Conservation (phyloP, 2,797 vertebrate genomes). For the Triplophysa yarkandensis region DNA sequence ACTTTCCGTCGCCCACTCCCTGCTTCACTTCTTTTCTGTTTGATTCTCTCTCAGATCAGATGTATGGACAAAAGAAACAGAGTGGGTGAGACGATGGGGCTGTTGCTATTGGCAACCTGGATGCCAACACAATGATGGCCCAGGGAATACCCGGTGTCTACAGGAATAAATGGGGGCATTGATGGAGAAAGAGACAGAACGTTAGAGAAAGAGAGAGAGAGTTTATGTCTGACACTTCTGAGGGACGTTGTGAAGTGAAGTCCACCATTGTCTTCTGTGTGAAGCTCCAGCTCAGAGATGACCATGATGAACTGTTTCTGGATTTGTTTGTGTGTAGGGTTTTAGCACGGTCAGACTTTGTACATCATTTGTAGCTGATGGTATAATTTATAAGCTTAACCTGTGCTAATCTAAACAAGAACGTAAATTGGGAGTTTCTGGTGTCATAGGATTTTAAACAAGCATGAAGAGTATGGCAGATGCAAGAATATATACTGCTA, state of each 20-base stretch:
- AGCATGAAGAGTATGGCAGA: background rate
- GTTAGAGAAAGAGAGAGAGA: conserved; percentile 38
- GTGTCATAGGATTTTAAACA: conserved; percentile 2
- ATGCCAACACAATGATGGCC: conserved; percentile 72
- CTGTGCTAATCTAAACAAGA: background rate
- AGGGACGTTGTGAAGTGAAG: conserved; percentile 43
- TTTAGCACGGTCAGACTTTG: background rate
- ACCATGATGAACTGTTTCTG: conserved; percentile 20
- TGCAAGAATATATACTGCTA: conserved; percentile 13
- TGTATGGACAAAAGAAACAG: conserved; percentile 64
- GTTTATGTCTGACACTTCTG: conserved; percentile 57
- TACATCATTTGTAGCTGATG: background rate
- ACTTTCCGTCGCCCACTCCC: conserved; percentile 62
- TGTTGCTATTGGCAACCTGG: conserved; percentile 70
- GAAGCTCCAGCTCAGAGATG: conserved; percentile 1
- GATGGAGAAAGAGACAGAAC: conserved; percentile 63
- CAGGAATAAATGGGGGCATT: conserved; percentile 72
- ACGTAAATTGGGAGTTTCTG: background rate
- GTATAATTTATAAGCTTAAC: background rate
- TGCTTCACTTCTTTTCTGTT: conserved; percentile 40
- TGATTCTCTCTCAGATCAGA: conserved; percentile 34
- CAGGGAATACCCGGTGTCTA: conserved; percentile 58
- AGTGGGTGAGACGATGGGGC: conserved; percentile 63
- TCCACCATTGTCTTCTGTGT: conserved; percentile 27
- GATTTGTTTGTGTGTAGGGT: conserved; percentile 18